A percentile compares a stretch with the other conserved stretches of the same genome.
These are phyloP conservation scores for Sminthurides aquaticus DNA, from an alignment of 2,888 invertebrate genomes.

Conservation along the genomic window DNA sequence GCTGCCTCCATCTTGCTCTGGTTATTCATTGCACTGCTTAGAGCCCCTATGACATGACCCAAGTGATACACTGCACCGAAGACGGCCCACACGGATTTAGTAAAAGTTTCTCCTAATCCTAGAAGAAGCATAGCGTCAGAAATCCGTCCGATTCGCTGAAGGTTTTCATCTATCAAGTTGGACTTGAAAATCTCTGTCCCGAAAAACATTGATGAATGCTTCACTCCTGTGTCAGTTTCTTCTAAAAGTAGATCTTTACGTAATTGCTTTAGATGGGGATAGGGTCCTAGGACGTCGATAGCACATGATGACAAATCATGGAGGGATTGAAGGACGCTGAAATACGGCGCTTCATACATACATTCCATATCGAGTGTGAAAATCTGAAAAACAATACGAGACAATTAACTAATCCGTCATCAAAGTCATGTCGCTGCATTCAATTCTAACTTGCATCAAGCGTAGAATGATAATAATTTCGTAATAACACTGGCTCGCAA, in stretches of 20 bases:
- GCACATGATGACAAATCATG: slow-evolving; percentile 41
- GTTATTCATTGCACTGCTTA: slow-evolving; percentile 31
- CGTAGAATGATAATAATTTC: too few species aligned
- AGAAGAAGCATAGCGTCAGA: slow-evolving; percentile 64
- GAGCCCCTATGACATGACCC: slow-evolving; percentile 58
- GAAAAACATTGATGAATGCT: slow-evolving; percentile 35
- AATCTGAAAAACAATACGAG: slow-evolving; percentile 29
- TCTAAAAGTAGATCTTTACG: slow-evolving; percentile 39
- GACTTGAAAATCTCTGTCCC: slow-evolving; percentile 39
- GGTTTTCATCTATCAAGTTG: slow-evolving; percentile 32
- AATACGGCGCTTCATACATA: slow-evolving; percentile 51
- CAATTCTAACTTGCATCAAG: too few species aligned
- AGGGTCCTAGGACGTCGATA: slow-evolving; percentile 38
- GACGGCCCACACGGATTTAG: slow-evolving; percentile 75
- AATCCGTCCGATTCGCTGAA: slow-evolving; percentile 34
- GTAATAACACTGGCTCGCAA: too few species aligned
- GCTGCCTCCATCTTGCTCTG: slow-evolving; percentile 20
- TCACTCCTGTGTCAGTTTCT: slow-evolving; percentile 35
- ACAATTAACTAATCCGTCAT: too few species aligned
- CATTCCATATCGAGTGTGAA: slow-evolving; percentile 69
- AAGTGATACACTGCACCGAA: slow-evolving; percentile 91
- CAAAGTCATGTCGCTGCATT: too few species aligned
- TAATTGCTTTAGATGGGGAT: slow-evolving; percentile 38
- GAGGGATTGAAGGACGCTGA: slow-evolving; percentile 38
- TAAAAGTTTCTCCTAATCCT: slow-evolving; percentile 68